A percentile compares a stretch with the other conserved stretches of the same genome.
phyloP scores from a whole-genome alignment of 2,888 invertebrate genomes.

The Erebia aethiops region DNA sequence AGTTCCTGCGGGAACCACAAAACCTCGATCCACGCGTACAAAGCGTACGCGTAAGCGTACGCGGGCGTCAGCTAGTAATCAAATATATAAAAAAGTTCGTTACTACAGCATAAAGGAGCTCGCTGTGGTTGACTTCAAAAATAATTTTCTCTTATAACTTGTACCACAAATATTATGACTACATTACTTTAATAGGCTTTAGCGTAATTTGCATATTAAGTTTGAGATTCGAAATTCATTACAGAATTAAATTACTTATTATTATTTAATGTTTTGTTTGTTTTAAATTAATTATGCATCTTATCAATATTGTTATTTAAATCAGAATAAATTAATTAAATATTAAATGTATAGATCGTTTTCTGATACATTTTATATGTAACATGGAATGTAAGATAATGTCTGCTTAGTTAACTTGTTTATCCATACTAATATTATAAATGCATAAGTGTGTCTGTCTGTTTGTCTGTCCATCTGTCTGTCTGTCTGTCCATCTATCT shows the following conservation, averaged over 20 bases:
- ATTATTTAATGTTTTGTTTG: constrained; percentile 22
- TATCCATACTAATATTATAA: too few species aligned
- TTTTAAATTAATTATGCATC: constrained; percentile 22
- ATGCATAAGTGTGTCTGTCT: too few species aligned
- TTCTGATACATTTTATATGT: neutral
- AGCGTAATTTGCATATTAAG: constrained; percentile 60
- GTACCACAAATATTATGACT: constrained; percentile 51
- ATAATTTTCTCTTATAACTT: constrained; percentile 44
- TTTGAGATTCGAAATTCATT: constrained; percentile 49
- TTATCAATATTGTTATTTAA: constrained; percentile 3
- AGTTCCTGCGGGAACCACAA: too few species aligned
- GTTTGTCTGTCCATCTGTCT: too few species aligned
- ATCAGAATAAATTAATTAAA: neutral
- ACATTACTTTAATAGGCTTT: constrained; percentile 59
- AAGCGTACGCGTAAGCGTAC: too few species aligned
- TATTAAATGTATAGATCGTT: neutral
- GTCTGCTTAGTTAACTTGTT: too few species aligned
- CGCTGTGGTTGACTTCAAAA: neutral
- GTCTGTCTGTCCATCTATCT: too few species aligned
- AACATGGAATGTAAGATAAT: neutral
- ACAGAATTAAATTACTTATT: constrained; percentile 38
- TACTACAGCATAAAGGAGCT: too few species aligned
- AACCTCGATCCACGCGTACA: too few species aligned
- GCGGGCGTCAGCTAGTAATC: too few species aligned
- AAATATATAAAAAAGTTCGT: too few species aligned